A percentile compares a stretch with the other conserved stretches of the same genome.
Conservation (phyloP, 2,113 vertebrate species). For the Meriones unguiculatus region DNA sequence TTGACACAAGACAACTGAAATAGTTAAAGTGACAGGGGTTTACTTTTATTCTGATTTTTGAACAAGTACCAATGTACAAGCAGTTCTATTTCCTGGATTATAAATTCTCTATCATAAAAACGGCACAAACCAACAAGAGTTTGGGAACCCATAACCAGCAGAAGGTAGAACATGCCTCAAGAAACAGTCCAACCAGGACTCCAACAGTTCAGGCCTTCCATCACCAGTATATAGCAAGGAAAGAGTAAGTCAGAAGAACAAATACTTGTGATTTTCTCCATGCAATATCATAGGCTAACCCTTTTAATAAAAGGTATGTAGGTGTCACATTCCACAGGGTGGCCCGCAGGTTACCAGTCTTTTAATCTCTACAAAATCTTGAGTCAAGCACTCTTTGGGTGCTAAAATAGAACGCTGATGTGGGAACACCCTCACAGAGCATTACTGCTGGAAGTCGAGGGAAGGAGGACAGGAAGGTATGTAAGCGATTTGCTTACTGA, state of each 20-base stretch:
- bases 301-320: background rate
- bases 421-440: constrained; percentile 1
- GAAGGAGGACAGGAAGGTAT: background rate
- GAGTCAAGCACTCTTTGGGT: background rate
- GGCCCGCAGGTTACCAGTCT: background rate
- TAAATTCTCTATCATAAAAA: background rate
- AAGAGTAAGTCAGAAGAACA: background rate
- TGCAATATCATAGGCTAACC: background rate
- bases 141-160: no score
- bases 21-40: background rate
- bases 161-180: no score
- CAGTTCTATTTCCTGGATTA: background rate
- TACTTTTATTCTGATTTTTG: constrained; percentile 2
- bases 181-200: background rate
- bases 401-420: background rate
- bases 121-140: background rate
- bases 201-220: no score
- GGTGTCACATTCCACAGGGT: background rate
- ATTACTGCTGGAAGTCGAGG: background rate
- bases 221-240: background rate
- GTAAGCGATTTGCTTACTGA: background rate
- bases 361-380: background rate
- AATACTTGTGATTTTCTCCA: background rate
- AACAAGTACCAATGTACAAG: background rate
- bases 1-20: background rate